Conservation (phyloP, 2,113 vertebrate genomes). For the Oncorhynchus gorbuscha region DNA sequence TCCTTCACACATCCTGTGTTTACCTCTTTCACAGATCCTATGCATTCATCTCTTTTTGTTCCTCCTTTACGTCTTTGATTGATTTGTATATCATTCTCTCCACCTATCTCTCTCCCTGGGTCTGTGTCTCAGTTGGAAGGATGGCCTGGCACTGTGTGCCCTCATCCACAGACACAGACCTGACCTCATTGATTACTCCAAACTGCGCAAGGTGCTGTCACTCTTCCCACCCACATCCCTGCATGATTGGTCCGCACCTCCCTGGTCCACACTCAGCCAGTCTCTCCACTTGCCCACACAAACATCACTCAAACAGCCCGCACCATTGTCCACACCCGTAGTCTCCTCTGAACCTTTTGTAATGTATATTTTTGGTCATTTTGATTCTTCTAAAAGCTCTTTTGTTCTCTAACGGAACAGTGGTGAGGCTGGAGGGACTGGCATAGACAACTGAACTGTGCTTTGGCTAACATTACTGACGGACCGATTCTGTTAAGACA, state of each 20-base stretch:
- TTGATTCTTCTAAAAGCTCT: too few species aligned
- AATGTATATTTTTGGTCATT: too few species aligned
- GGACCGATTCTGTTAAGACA: too few species aligned
- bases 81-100: background rate
- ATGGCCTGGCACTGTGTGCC: slow-evolving; percentile 81
- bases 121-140: slow-evolving; percentile 76
- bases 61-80: background rate
- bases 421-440: too few species aligned
- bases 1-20: background rate
- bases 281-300: background rate
- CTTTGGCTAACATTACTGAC: too few species aligned
- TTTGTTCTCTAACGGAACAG: too few species aligned
- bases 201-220: slow-evolving; percentile 75
- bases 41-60: background rate
- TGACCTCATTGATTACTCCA: slow-evolving; percentile 82
- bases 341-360: too few species aligned
- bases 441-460: too few species aligned
- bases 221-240: background rate
- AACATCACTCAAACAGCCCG: background rate
- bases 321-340: too few species aligned
- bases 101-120: background rate
- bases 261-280: too few species aligned
- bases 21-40: slow-evolving; percentile 1
- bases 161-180: slow-evolving; percentile 82
- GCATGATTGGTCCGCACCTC: too few species aligned